phyloP scores from a whole-genome alignment of 2,797 vertebrate genomes.

The Hephaestus fuliginosus region DNA sequence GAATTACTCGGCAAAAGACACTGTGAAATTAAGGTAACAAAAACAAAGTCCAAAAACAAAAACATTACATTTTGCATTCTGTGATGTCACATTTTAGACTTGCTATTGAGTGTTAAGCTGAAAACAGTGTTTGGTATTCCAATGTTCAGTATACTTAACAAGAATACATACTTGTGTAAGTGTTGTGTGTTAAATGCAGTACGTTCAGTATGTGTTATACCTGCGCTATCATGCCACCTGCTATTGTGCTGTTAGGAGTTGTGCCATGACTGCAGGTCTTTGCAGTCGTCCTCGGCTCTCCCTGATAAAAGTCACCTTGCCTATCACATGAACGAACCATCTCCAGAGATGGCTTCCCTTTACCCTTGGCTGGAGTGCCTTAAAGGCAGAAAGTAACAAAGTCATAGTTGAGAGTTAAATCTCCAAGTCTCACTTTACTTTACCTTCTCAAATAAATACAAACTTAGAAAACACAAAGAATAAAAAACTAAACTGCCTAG shows the following conservation, averaged over 20 bases:
- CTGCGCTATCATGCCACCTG: conserved; percentile 56
- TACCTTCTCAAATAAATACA: neutral
- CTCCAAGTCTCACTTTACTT: neutral
- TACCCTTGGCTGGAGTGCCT: conserved; percentile 78
- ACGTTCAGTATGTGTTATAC: conserved; percentile 37
- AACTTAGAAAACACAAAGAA: neutral
- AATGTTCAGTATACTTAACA: neutral
- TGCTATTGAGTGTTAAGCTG: neutral
- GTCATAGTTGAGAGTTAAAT: neutral
- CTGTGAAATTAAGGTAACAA: neutral
- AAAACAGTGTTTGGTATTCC: neutral
- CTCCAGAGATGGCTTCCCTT: conserved; percentile 86
- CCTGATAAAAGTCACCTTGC: conserved; percentile 45
- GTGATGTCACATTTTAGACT: neutral
- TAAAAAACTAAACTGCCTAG: neutral
- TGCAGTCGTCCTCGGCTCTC: conserved; percentile 48
- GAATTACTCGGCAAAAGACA: conserved; percentile 26
- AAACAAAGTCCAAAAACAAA: neutral
- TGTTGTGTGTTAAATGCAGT: neutral
- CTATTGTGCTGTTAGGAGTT: conserved; percentile 22
- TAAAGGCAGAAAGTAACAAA: conserved; percentile 30
- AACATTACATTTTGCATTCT: conserved; percentile 2
- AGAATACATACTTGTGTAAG: too few relatives aligned
- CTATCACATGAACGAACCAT: conserved; percentile 81
- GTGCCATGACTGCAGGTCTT: conserved; percentile 47